Percentiles rank a stretch among this genome's conserved stretches.
Conservation (phyloP, 1,140 invertebrate genomes). For the Anastrepha ludens region DNA sequence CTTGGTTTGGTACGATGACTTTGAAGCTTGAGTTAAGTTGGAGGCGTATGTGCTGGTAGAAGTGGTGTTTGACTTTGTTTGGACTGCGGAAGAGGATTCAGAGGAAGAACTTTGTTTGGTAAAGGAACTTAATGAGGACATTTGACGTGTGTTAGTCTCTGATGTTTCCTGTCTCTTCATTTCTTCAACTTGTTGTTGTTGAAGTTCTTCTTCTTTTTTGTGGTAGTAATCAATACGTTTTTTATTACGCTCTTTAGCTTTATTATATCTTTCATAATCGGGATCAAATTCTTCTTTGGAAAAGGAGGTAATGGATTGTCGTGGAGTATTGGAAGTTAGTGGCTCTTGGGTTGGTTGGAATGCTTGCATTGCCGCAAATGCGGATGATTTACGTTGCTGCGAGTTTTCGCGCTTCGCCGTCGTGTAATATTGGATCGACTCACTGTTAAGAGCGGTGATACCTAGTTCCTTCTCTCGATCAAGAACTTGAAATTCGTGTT, state of each 20-base stretch:
- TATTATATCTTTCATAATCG: constrained; percentile 67
- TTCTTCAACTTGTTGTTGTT: constrained; percentile 59
- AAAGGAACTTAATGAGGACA: constrained; percentile 61
- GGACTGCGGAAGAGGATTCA: constrained; percentile 73
- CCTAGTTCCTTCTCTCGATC: constrained; percentile 66
- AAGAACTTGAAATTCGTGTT: constrained; percentile 71
- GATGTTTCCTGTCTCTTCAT: constrained; percentile 54
- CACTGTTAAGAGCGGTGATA: constrained; percentile 62
- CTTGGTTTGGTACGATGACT: constrained; percentile 39
- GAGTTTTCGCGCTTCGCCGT: constrained; percentile 61
- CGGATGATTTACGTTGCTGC: constrained; percentile 64
- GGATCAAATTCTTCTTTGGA: constrained; percentile 63
- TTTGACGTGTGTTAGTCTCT: constrained; percentile 59
- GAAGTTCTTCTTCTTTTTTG: constrained; percentile 70
- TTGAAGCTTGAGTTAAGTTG: constrained; percentile 54
- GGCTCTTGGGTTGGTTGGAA: constrained; percentile 72
- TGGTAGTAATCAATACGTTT: constrained; percentile 69
- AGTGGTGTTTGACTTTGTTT: constrained; percentile 60
- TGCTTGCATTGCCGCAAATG: constrained; percentile 73
- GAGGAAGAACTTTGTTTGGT: constrained; percentile 67
- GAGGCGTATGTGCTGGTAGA: constrained; percentile 57
- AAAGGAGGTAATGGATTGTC: constrained; percentile 63
- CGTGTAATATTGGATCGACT: constrained; percentile 63
- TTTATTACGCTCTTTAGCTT: constrained; percentile 70
- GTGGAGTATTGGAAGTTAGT: constrained; percentile 63